A percentile compares a stretch with the other conserved stretches of the same genome.
These are phyloP conservation scores for Volucella zonaria DNA, from an alignment of 2,888 invertebrate species.

Conservation along the genomic window DNA sequence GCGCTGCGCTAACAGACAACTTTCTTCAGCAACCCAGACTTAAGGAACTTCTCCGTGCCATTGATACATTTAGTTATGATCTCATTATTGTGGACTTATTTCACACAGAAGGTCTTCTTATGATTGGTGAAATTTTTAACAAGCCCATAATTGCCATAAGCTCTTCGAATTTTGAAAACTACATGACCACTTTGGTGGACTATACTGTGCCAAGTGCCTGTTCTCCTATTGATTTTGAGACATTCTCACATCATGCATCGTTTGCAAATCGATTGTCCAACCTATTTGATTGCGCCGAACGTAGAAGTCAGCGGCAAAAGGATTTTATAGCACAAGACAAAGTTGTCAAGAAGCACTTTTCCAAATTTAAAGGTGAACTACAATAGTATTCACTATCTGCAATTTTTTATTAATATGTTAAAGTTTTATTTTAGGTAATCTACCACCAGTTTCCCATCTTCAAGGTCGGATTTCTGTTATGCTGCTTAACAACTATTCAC, in stretches of 20 bases:
- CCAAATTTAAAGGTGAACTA: constrained; percentile 76
- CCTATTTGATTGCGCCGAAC: constrained; percentile 80
- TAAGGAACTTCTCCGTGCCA: constrained; percentile 76
- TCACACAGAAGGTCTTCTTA: constrained; percentile 82
- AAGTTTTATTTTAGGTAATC: constrained; percentile 46
- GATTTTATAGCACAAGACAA: constrained; percentile 80
- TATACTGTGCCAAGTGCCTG: constrained; percentile 83
- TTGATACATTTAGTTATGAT: constrained; percentile 81
- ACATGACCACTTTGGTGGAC: constrained; percentile 82
- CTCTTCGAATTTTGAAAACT: constrained; percentile 82
- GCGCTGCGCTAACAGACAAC: constrained; percentile 77
- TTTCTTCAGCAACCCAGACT: constrained; percentile 78
- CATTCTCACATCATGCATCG: constrained; percentile 81
- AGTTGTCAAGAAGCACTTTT: constrained; percentile 79
- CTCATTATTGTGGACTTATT: constrained; percentile 82
- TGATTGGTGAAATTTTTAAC: constrained; percentile 80
- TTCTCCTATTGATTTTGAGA: constrained; percentile 82
- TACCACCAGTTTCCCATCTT: constrained; percentile 78
- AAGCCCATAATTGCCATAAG: constrained; percentile 81
- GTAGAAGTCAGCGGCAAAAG: constrained; percentile 78
- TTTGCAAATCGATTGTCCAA: constrained; percentile 84
- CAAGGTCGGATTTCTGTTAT: constrained; percentile 83
- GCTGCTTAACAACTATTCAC: constrained; percentile 83
- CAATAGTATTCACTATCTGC: not conserved
- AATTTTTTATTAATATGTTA: not conserved